Evolutionary conservation across 2,888 invertebrate species (phyloP).

Genomic region (Rhingia campestris): DNA sequence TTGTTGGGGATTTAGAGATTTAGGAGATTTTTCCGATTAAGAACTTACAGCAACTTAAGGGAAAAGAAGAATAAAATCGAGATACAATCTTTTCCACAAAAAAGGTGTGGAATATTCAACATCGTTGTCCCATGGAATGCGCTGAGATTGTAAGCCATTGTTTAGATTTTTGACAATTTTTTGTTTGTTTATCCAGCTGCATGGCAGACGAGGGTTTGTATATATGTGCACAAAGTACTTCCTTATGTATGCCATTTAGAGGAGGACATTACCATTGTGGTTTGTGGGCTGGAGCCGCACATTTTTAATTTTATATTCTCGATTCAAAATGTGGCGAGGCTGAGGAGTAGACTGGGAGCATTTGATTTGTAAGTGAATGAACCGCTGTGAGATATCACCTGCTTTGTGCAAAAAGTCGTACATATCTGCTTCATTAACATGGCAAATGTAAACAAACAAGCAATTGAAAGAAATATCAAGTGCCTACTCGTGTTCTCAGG

Average conservation of each 20-base stretch:
- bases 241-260: constrained; percentile 23
- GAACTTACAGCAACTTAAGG: constrained; percentile 51
- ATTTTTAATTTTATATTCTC: no score
- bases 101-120: constrained; percentile 60
- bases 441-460: neutral
- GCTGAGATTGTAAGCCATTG: constrained; percentile 50
- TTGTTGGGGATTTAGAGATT: constrained; percentile 66
- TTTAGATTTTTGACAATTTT: constrained; percentile 56
- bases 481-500: constrained; percentile 1
- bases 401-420: neutral
- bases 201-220: constrained; percentile 48
- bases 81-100: constrained; percentile 59
- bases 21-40: constrained; percentile 64
- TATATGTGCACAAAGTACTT: constrained; percentile 15
- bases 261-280: neutral
- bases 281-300: no score
- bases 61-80: constrained; percentile 39
- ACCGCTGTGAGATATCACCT: constrained; percentile 23
- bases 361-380: constrained; percentile 40
- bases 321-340: no score
- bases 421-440: constrained; percentile 6
- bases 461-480: neutral
- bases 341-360: neutral
- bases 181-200: constrained; percentile 76
- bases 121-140: constrained; percentile 49